phyloP scores from a whole-genome alignment of 2,888 invertebrate species.

The Cantharis rustica region DNA sequence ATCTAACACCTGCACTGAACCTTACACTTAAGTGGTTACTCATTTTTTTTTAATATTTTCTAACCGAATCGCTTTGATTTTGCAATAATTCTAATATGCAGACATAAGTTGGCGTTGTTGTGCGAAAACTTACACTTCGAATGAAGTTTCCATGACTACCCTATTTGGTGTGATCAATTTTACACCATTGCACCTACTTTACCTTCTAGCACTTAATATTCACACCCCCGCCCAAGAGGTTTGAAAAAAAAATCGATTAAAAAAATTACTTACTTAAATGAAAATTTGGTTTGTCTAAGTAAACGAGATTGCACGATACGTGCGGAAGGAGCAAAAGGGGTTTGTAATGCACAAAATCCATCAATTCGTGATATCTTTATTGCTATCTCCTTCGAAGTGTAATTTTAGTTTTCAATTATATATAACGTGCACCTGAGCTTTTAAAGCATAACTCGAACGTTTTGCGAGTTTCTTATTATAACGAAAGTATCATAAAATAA shows the following conservation, averaged over 20 bases:
- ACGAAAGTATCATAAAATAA: not conserved
- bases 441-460: not conserved
- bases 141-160: conserved; percentile 33
- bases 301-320: not conserved
- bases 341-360: conserved; percentile 14
- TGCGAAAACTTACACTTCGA: conserved; percentile 33
- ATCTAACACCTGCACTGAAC: conserved; percentile 13
- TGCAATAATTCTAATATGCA: not conserved
- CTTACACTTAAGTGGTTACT: conserved; percentile 3
- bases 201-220: conserved; percentile 14
- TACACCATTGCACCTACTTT: conserved; percentile 25
- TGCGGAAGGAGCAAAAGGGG: not conserved
- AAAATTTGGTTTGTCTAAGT: not conserved
- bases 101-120: conserved; percentile 17
- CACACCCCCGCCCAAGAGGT: not conserved
- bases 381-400: conserved; percentile 23
- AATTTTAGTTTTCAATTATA: conserved; percentile 31
- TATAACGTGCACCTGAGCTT: conserved; percentile 23
- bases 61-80: not conserved
- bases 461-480: not conserved
- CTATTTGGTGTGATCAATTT: conserved; percentile 37
- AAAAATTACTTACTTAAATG: not conserved
- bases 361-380: conserved; percentile 32
- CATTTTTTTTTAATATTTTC: not conserved
- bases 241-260: conserved; percentile 1